Conservation (phyloP, 2,797 vertebrate genomes). For the Sebastes matsubarae region DNA sequence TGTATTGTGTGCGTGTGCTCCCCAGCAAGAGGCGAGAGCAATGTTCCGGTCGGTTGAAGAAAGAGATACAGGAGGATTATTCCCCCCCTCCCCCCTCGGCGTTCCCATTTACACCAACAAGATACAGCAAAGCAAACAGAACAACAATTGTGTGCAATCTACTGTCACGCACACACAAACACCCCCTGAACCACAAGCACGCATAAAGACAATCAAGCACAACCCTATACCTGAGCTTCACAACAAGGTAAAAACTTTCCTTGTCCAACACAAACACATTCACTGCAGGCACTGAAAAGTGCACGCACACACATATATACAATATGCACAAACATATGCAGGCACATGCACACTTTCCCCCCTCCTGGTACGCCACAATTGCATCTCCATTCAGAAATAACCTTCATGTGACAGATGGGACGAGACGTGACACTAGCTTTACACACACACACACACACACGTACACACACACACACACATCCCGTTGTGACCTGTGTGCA, state of each 20-base stretch:
- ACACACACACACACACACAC: constrained; percentile 36
- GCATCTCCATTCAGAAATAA: constrained; percentile 69
- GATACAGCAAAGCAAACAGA: constrained; percentile 58
- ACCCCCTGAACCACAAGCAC: not conserved
- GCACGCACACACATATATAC: not conserved
- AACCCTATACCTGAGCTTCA: not conserved
- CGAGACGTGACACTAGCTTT: constrained; percentile 56
- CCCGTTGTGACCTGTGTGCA: constrained; percentile 48
- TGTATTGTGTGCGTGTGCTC: constrained; percentile 41
- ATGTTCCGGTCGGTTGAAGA: constrained; percentile 72
- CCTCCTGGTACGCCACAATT: constrained; percentile 11
- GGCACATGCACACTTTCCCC: not conserved
- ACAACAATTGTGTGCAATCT: constrained; percentile 42
- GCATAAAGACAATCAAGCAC: constrained; percentile 18
- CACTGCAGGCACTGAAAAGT: not conserved
- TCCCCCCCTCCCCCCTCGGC: constrained; percentile 24
- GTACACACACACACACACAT: not conserved
- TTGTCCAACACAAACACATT: not conserved
- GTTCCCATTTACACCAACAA: constrained; percentile 62
- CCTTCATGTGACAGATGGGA: constrained; percentile 75
- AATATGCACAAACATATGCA: not conserved
- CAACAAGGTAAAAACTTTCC: not conserved
- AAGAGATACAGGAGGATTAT: constrained; percentile 77
- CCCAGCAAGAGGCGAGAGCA: constrained; percentile 52
- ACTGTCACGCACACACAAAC: not conserved